Evolutionary conservation across 1,140 invertebrate species (phyloP).

Genomic region (Lasioglossum baleicum): DNA sequence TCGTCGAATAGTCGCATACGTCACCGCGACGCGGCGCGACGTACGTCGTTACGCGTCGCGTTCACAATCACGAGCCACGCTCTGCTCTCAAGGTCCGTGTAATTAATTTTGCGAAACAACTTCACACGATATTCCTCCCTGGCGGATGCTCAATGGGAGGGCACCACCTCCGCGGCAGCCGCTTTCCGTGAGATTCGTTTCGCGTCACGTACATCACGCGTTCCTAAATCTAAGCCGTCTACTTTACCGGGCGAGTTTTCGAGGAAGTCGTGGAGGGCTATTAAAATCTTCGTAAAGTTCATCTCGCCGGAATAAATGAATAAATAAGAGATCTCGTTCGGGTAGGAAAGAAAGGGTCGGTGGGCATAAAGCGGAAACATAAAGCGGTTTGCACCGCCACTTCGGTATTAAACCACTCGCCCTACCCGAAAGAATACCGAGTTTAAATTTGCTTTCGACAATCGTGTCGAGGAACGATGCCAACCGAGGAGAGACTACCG

Average conservation of each 20-base stretch:
- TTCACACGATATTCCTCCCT: too few species aligned
- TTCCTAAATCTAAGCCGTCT: constrained; percentile 43
- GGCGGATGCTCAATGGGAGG: too few species aligned
- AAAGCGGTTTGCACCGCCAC: constrained; percentile 70
- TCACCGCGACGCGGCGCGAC: too few species aligned
- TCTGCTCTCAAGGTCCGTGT: too few species aligned
- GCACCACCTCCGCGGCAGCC: too few species aligned
- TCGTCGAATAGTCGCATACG: too few species aligned
- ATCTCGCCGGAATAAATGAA: constrained; percentile 70
- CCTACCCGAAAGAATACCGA: constrained; percentile 49
- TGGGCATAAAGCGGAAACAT: constrained; percentile 60
- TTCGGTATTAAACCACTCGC: constrained; percentile 60
- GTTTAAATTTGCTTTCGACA: constrained; percentile 50
- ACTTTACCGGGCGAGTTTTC: constrained; percentile 31
- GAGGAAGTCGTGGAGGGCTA: constrained; percentile 52
- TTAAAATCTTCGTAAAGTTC: constrained; percentile 73
- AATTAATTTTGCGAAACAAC: too few species aligned
- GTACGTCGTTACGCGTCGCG: too few species aligned
- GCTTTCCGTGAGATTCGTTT: too few species aligned
- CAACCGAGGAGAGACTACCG: too few species aligned
- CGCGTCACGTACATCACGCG: constrained; percentile 24
- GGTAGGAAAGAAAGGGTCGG: constrained; percentile 55
- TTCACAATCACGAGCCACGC: too few species aligned
- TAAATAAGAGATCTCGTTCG: constrained; percentile 64
- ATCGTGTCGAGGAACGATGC: too few species aligned